Evolutionary conservation across 2,797 vertebrate genomes (phyloP), one percentile per base, ranked within the genome.

Genomic region (Mycteria americana): DNA sequence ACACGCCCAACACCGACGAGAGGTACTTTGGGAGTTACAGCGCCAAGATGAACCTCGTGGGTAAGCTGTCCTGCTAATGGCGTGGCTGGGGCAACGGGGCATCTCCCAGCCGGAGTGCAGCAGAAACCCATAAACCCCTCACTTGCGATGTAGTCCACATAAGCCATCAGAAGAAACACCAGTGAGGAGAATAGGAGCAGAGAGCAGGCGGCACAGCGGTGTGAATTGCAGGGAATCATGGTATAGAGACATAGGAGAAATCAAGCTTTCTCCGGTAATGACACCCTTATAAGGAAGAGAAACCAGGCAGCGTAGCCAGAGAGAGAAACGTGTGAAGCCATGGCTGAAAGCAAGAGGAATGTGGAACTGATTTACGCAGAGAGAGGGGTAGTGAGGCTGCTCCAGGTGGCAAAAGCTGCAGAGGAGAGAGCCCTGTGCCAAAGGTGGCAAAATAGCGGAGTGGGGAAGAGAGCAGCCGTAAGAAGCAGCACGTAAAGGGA

Each of bases 1-100:
- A 99, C 98, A 99, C 99, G 0, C 99, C 99, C 77, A 98, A 93
- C 94, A 98, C 98, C 0, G 98, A 98, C 2, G 96, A 98, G 51
- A 96, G 87, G 6, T 98, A 98, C 91, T 98, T 98, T 5, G 98
- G 98, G 48, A 98, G 98, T 59, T 98, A 98, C 97, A 98, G 97
- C 22, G 98, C 98, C 88, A 98, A 98, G 97, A 98, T 97, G 97
- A 97, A 97, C 91, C 95, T 98, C 1, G 87, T 97, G 54, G 98
- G 98, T 98, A 97, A 98, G 98, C 62, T 78, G 46, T 68, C 18
- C 76, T 68, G 19, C 37, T 68, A 41, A 2, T 4, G 0, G 11
- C 2, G 0, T 39, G 41, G 6, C 70, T 18, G 51, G 33, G 63
- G 33, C 41, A 0, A 4, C 0, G 7, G 37, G 24, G 6, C 3